Percentiles rank a stretch among this genome's conserved stretches.
phyloP scores from a whole-genome alignment of 2,113 vertebrate species.

The Semnopithecus entellus region DNA sequence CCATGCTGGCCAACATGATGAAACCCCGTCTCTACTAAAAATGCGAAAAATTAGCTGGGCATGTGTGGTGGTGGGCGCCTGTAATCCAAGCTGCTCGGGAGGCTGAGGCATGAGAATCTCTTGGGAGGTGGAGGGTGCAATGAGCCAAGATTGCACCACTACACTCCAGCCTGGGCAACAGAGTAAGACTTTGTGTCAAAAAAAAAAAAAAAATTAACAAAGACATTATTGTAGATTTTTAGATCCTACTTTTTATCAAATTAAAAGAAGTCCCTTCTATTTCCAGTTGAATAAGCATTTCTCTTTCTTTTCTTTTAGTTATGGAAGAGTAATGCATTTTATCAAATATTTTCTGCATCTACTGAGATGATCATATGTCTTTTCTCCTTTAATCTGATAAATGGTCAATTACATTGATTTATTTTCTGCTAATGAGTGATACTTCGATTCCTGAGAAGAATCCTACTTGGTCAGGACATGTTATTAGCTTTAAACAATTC shows the following conservation, averaged over 20 bases:
- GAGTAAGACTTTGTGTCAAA: no score
- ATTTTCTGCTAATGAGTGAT: neutral
- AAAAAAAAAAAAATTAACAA: no score
- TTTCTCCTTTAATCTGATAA: neutral
- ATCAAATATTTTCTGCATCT: neutral
- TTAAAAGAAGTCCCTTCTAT: slow-evolving; percentile 2
- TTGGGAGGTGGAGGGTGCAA: no score
- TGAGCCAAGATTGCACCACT: no score
- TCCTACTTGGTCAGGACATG: neutral
- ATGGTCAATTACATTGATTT: neutral
- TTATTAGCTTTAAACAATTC: neutral
- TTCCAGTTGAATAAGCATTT: neutral
- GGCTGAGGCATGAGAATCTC: no score
- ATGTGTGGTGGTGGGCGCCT: no score
- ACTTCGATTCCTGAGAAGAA: neutral
- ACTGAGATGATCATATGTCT: neutral
- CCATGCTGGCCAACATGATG: no score
- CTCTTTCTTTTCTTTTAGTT: neutral
- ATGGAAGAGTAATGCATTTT: slow-evolving; percentile 6
- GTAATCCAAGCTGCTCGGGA: no score
- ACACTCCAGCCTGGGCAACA: no score
- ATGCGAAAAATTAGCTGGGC: no score
- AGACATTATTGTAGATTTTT: neutral
- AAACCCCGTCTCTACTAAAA: no score
- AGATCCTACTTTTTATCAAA: neutral